Evolutionary conservation across 2,113 vertebrate species (phyloP), one percentile per base, ranked within the genome.

Genomic region (Eudyptes chrysolophus): DNA sequence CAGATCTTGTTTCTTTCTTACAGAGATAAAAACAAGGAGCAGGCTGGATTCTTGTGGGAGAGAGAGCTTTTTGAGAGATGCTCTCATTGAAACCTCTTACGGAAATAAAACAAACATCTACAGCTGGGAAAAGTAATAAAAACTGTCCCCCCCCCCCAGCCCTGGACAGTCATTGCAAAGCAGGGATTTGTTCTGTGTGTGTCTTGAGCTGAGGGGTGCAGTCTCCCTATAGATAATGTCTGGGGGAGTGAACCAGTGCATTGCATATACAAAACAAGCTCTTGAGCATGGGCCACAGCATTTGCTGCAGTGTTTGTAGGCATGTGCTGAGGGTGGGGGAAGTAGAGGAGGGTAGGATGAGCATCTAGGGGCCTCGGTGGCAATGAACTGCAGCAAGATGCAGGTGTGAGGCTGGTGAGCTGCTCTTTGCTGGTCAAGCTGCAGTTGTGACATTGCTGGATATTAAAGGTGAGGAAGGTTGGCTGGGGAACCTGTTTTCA

Each of bases 11-110:
- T 79, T 69, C 78, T 40, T 93, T 52, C 66, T 95, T 61, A 38
- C 34, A 38, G 44, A 92, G 49, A 93, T 70, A 79, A 97, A 95
- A 97, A 51, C 66, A 62, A 94, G 62, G 44, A 95, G 24, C 61
- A 57, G 74, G 20, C 40, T 85, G 70, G 44, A 46, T 88, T 93
- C 62, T 85, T 93, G 62, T 83, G 58, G 62, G 17, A 69, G 57
- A 81, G 42, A 57, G 25, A 44, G 54, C 17, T 92, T 95, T 94
- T 90, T 11, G 27, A 95, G 70, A 79, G 34, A 69, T 65, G 36
- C 1, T 14, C 15, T 87, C 11, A 27, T 25, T 88, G 87, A 94
- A 90, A 85, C 62, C 58, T 92, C 54, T 94, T 70, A 38, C 0
- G 17, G 91, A 81, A 94, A 81, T 55, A 51, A 90, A 94, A 11